phyloP scores from a whole-genome alignment of 2,797 vertebrate genomes.

The Urocyon cinereoargenteus region DNA sequence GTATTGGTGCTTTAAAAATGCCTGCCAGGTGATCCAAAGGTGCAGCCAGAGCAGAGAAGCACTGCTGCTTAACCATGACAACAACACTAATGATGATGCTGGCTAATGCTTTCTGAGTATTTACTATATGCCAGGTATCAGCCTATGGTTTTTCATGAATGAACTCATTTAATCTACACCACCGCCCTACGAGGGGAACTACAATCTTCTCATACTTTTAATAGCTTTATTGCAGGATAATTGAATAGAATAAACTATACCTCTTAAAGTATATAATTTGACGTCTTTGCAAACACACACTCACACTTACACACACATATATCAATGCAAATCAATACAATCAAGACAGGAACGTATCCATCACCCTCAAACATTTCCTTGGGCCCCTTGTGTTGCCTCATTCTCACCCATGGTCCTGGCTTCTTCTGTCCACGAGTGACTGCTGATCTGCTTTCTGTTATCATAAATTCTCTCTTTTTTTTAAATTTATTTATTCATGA shows the following conservation, averaged over 20 bases:
- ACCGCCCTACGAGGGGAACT: neutral
- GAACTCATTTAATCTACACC: neutral
- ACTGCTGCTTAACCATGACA: neutral
- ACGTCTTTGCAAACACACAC: neutral
- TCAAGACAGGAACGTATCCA: neutral
- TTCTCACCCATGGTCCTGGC: neutral
- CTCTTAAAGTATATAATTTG: neutral
- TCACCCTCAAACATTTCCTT: neutral
- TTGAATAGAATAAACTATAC: neutral
- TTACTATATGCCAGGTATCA: neutral
- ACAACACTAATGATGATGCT: neutral
- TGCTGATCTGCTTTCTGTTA: neutral
- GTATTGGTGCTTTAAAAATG: neutral
- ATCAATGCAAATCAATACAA: neutral
- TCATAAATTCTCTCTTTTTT: neutral
- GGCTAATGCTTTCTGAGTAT: neutral
- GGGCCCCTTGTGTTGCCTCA: neutral
- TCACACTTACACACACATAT: no score
- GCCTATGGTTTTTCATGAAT: neutral
- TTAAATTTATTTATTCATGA: no score
- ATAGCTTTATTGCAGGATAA: neutral
- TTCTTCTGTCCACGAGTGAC: neutral
- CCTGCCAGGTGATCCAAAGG: neutral
- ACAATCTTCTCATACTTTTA: neutral
- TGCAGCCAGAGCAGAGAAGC: neutral